Base-by-base conservation (phyloP, 2,888 invertebrate genomes). In the Cyaniris semiargus region DNA sequence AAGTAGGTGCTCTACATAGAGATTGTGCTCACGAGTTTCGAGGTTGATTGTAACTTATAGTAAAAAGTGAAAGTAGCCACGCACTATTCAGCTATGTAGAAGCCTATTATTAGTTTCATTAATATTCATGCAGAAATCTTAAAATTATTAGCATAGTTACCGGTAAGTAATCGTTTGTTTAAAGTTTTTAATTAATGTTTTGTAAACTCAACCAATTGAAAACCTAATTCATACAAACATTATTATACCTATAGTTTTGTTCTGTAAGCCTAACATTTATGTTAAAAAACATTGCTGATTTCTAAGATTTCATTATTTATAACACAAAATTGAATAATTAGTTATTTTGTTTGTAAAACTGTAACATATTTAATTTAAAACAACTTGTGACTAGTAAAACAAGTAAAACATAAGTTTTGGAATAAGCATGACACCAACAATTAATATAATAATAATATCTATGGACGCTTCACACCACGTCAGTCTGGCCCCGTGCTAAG, bases 11-110 rank as follows among this genome's bases (percentile, higher is more conserved):
- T n/a, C 58, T 76, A 76, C 71, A 23, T 44, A 21, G n/a, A 72
- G 38, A 72, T 72, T 15, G 38, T 72, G 38, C 38, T 13, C 44
- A 38, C 8, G 71, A 71, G 44, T 18, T 38, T 71, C 18, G 74
- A 53, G 48, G 72, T 21, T 21, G 27, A 74, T 23, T 72, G 72
- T 72, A 21, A 74, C 3, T 74, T 74, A 27, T 53, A 38, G 13
- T 44, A 74, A 78, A 82, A 83, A 84, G 84, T 84, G 84, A 84
- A 84, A 84, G 84, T 83, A 80, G 76, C 79, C 79, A 81, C 82
- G 82, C 79, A 79, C 80, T 77, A 78, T 77, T 77, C 31, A 58
- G 34, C 58, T 31, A 75, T 66, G 27, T 27, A 66, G 66, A 66
- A 66, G 27, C 27, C 66, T 15, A 75, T 21, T 44, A 44, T 44